Percentiles rank a stretch among this genome's conserved stretches.
Conservation (phyloP, 2,797 vertebrate species). For the Eutrigla gurnardus region DNA sequence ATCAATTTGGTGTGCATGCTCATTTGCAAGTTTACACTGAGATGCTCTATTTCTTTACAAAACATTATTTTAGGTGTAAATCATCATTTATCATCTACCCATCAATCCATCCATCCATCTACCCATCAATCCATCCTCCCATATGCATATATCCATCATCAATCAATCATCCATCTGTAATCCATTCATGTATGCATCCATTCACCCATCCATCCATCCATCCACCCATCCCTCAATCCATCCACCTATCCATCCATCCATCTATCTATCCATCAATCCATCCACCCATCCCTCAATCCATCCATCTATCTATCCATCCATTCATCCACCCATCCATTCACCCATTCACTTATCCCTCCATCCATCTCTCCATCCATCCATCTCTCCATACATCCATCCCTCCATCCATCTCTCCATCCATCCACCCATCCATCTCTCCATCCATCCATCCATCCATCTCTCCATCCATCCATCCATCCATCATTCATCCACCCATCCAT, state of each 20-base stretch:
- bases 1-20: not conserved
- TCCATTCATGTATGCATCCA: not conserved
- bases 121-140: not conserved
- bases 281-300: not conserved
- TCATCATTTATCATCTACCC: not conserved
- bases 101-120: not conserved
- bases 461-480: not conserved
- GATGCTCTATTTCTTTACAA: not conserved
- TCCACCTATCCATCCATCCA: not conserved
- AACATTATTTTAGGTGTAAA: not conserved
- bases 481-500: not conserved
- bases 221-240: not conserved
- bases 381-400: no score
- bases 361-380: no score
- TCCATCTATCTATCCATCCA: not conserved
- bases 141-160: not conserved
- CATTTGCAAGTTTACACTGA: slow-evolving; percentile 10
- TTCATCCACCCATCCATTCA: not conserved
- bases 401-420: no score
- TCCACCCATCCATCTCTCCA: not conserved
- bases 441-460: no score
- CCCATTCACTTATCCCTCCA: no score
- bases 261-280: no score
- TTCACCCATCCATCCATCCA: no score
- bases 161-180: not conserved